Evolutionary conservation across 2,797 vertebrate genomes (phyloP).

Genomic region (Ambastaia sidthimunki): DNA sequence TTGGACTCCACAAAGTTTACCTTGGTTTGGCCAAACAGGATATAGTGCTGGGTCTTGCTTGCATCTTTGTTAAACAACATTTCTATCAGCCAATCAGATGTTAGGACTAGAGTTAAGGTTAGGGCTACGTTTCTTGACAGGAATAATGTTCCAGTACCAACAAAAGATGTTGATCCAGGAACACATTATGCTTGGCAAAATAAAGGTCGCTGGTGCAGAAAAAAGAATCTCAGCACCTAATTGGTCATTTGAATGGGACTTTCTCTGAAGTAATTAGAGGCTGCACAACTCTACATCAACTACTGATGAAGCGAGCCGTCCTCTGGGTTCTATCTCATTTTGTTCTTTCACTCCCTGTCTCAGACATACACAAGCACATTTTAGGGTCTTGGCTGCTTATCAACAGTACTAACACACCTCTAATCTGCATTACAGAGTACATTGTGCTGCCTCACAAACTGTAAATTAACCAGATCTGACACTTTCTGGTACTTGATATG

Average conservation of each 20-base stretch:
- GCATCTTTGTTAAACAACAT: constrained; percentile 12
- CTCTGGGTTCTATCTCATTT: background rate
- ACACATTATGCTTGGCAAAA: constrained; percentile 28
- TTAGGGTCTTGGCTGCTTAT: constrained; percentile 29
- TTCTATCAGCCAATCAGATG: background rate
- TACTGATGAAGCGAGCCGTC: constrained; percentile 20
- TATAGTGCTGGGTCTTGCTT: background rate
- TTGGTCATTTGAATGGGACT: constrained; percentile 48
- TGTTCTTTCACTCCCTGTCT: constrained; percentile 29
- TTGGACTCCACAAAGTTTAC: background rate
- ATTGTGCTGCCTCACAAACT: background rate
- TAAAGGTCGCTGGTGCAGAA: background rate
- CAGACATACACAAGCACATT: constrained; percentile 31
- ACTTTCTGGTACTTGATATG: constrained; percentile 18
- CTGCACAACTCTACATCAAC: constrained; percentile 17
- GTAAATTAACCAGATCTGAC: background rate
- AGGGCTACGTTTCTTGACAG: background rate
- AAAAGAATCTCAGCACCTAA: constrained; percentile 27
- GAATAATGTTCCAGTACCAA: constrained; percentile 12
- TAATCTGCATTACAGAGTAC: constrained; percentile 1
- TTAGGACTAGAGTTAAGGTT: background rate
- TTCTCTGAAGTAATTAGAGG: constrained; percentile 48
- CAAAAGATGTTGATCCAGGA: constrained; percentile 13
- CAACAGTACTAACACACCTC: background rate
- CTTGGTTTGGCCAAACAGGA: constrained; percentile 19